Evolutionary conservation across 2,888 invertebrate species (phyloP).

Genomic region (Noctua janthe): DNA sequence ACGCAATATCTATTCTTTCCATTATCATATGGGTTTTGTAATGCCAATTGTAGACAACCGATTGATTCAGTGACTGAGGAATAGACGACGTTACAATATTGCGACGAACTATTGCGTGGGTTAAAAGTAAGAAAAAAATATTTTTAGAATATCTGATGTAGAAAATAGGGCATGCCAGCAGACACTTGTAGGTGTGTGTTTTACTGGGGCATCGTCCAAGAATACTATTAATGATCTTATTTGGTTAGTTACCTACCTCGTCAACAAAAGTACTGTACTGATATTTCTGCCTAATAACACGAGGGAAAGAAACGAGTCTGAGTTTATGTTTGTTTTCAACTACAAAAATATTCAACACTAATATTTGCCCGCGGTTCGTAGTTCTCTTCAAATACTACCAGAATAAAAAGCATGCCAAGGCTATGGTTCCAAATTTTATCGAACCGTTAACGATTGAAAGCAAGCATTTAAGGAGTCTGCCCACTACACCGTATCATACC

Average conservation of each 20-base stretch:
- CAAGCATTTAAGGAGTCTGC: neutral
- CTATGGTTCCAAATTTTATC: neutral
- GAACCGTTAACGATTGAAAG: neutral
- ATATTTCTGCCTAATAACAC: neutral
- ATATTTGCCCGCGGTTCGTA: neutral
- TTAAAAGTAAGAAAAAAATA: neutral
- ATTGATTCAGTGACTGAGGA: neutral
- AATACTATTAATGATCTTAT: neutral
- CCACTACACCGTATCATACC: neutral
- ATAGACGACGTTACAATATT: neutral
- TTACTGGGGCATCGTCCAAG: neutral
- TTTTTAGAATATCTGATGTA: neutral
- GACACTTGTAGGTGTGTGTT: too few species aligned
- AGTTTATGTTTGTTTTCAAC: neutral
- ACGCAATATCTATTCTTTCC: too few species aligned
- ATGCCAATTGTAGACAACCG: neutral
- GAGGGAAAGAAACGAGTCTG: neutral
- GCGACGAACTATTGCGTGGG: neutral
- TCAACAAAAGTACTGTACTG: neutral
- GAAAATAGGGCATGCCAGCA: constrained; percentile 2
- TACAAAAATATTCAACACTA: neutral
- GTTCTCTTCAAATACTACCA: neutral
- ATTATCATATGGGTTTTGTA: neutral
- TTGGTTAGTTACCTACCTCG: neutral
- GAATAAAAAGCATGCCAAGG: neutral